phyloP scores from a whole-genome alignment of 2,888 invertebrate genomes.

The Spodoptera exigua region DNA sequence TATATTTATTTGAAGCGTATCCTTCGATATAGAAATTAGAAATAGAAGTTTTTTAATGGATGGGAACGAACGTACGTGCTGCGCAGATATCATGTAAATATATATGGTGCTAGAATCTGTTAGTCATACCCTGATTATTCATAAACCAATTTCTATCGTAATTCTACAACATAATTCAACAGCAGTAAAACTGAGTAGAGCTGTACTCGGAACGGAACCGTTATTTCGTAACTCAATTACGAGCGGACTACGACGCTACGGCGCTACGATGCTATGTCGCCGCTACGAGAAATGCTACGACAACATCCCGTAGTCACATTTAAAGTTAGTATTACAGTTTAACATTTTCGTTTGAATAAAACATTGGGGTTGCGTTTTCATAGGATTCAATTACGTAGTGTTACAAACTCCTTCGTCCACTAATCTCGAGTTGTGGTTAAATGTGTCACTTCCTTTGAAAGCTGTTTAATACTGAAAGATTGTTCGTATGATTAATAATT shows the following conservation, averaged over 20 bases:
- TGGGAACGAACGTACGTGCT: too few relatives aligned
- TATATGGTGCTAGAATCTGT: too few relatives aligned
- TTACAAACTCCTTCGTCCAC: constrained; percentile 25
- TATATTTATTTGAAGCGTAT: too few relatives aligned
- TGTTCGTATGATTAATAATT: too few relatives aligned
- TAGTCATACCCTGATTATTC: too few relatives aligned
- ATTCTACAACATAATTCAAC: constrained; percentile 2
- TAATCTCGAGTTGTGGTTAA: constrained; percentile 13
- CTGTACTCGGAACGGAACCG: constrained; percentile 28
- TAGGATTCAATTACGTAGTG: constrained; percentile 39
- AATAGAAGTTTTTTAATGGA: too few relatives aligned
- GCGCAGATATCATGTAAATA: too few relatives aligned
- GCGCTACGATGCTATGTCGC: constrained; percentile 23
- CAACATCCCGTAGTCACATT: constrained; percentile 46
- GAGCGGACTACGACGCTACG: constrained; percentile 41
- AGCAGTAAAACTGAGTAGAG: constrained; percentile 38
- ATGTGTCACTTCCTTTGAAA: constrained; percentile 16
- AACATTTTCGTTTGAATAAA: constrained; percentile 32
- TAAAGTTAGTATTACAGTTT: constrained; percentile 42
- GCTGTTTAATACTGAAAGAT: neutral
- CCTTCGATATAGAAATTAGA: too few relatives aligned
- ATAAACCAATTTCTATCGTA: too few relatives aligned
- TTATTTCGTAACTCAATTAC: constrained; percentile 47
- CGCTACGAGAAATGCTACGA: constrained; percentile 49
- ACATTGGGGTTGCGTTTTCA: constrained; percentile 40